A percentile compares a stretch with the other conserved stretches of the same genome.
Evolutionary conservation across 2,888 invertebrate genomes (phyloP).

Genomic region (Eupsilia transversa): DNA sequence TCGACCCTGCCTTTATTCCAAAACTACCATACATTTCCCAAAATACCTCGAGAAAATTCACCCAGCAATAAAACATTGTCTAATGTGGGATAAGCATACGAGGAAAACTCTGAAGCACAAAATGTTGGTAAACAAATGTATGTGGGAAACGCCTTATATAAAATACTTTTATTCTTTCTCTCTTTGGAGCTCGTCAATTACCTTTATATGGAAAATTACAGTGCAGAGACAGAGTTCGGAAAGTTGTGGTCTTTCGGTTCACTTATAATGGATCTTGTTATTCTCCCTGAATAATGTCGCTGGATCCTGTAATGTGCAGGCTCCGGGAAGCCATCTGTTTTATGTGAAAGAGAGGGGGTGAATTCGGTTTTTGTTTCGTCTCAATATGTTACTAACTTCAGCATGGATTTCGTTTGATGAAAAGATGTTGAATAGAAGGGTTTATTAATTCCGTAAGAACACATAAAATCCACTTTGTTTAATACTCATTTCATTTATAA

Average conservation of each 20-base stretch:
- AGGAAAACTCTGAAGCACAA: constrained; percentile 34
- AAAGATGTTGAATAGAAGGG: constrained; percentile 2
- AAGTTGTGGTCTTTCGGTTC: constrained; percentile 9
- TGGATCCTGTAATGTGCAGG: constrained; percentile 20
- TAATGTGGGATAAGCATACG: constrained; percentile 33
- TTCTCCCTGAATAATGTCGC: constrained; percentile 17
- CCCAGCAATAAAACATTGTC: constrained; percentile 40
- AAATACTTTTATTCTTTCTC: constrained; percentile 24
- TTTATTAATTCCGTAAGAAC: not conserved
- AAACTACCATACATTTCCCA: constrained; percentile 11
- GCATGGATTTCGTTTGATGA: constrained; percentile 9
- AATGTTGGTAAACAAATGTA: constrained; percentile 28
- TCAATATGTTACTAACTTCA: constrained; percentile 3
- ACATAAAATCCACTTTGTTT: not conserved
- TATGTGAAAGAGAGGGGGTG: not conserved
- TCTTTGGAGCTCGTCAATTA: constrained; percentile 25
- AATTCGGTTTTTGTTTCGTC: constrained; percentile 16
- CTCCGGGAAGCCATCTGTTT: constrained; percentile 16
- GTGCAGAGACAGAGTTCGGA: constrained; percentile 32
- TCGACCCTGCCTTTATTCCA: not conserved
- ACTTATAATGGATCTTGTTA: constrained; percentile 31
- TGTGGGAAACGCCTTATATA: not conserved
- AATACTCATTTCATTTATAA: not conserved
- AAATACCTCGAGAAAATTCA: constrained; percentile 24
- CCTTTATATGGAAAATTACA: constrained; percentile 43